Base-by-base conservation (phyloP, 2,113 vertebrate species). In the Syrmaticus mikado region DNA sequence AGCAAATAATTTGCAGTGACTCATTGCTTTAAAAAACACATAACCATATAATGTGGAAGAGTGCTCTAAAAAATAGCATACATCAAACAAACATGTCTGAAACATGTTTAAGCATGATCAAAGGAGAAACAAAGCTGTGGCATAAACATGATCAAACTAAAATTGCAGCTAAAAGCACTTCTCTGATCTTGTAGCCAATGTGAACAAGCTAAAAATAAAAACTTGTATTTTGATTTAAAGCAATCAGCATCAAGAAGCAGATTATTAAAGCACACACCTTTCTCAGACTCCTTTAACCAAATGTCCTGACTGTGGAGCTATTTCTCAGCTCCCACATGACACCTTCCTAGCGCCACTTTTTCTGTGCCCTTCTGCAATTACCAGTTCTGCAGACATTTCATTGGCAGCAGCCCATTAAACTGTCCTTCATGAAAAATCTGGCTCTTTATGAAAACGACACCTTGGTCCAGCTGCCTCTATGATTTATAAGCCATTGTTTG, bases 391-490 rank as follows among this genome's bases (percentile, higher is more conserved):
- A 97, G 94, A 96, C 95, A 38, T 97, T 96, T 97, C 92, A 75
- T 46, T 92, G 88, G 94, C 97, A 97, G 96, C 95, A 95, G 96
- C 97, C 96, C 97, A 97, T 97, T 97, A 98, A 97, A 97, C 72
- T 96, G 96, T 97, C 97, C 97, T 98, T 97, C 92, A 94, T 74
- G 92, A 97, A 96, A 96, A 96, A 97, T 78, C 96, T 97, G 93
- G 75, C 95, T 96, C 88, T 97, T 96, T 94, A 97, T 95, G 95
- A 93, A 97, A 97, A 92, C 1, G 53, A 95, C 96, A 97, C 97
- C 97, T 97, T 97, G 94, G 97, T 96, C 95, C 87, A 95, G 95
- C 90, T 96, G 95, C 90, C 92, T 93, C 53, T 86, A 89, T 94
- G 96, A 97, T 96, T 97, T 96, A 97, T 94, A 93, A 71, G 82